phyloP scores from a whole-genome alignment of 2,797 vertebrate species.

The Sebastes jordani region DNA sequence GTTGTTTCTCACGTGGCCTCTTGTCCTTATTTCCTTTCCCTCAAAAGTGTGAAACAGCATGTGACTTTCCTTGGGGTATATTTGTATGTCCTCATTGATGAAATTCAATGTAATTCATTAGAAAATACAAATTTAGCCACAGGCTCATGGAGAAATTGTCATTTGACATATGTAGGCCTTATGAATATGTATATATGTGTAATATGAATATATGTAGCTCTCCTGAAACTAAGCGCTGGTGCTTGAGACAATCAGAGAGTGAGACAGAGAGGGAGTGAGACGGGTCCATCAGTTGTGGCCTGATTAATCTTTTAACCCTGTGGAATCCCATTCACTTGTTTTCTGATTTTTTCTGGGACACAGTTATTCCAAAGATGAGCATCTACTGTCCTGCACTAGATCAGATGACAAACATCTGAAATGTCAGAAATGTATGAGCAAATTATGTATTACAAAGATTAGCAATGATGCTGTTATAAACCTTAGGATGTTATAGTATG shows the following conservation, averaged over 20 bases:
- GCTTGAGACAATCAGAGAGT: constrained; percentile 4
- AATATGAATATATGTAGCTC: background rate
- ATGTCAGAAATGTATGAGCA: background rate
- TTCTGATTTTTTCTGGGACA: constrained; percentile 5
- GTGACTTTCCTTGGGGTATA: background rate
- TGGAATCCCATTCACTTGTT: constrained; percentile 30
- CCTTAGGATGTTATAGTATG: background rate
- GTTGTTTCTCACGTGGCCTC: background rate
- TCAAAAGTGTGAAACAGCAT: background rate
- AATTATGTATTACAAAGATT: background rate
- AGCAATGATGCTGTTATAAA: background rate
- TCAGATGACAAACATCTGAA: background rate
- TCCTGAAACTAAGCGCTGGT: background rate
- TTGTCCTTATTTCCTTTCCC: background rate
- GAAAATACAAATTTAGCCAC: background rate
- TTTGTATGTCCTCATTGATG: background rate
- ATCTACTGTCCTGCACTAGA: background rate
- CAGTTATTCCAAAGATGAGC: constrained; percentile 9
- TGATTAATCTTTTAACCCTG: constrained; percentile 46
- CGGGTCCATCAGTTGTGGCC: constrained; percentile 24
- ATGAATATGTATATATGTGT: background rate
- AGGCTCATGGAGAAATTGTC: too few relatives aligned
- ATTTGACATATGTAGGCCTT: background rate
- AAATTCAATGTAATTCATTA: background rate
- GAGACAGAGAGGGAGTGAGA: constrained; percentile 12